Conservation (phyloP, 2,888 invertebrate genomes). For the Parthenolecanium corni region DNA sequence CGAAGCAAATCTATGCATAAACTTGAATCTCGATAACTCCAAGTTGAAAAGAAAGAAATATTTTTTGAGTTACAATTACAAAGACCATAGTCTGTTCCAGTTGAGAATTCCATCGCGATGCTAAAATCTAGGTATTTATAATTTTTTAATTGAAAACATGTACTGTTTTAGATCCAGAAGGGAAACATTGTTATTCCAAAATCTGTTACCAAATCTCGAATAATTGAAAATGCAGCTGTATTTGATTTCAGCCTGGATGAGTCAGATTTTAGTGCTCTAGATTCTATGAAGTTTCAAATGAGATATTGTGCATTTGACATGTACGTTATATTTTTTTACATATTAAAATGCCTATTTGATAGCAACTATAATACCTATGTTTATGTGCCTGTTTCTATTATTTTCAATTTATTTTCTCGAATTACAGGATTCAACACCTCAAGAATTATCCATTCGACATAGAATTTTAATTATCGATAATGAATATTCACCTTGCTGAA, state of each 20-base stretch:
- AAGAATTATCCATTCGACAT: background rate
- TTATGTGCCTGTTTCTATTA: background rate
- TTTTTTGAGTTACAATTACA: too few relatives aligned
- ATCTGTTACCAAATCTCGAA: constrained; percentile 33
- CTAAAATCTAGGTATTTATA: too few relatives aligned
- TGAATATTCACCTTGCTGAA: too few relatives aligned
- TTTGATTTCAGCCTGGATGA: background rate
- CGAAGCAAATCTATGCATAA: too few relatives aligned
- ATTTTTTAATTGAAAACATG: too few relatives aligned
- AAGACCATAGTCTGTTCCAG: too few relatives aligned
- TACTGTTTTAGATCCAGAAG: constrained; percentile 32
- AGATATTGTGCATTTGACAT: background rate
- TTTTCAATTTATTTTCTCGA: too few relatives aligned
- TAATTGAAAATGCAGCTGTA: constrained; percentile 8
- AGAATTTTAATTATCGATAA: background rate
- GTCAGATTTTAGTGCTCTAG: background rate
- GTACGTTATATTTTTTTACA: background rate
- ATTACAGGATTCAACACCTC: background rate
- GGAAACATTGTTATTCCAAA: constrained; percentile 34
- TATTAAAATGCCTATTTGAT: background rate
- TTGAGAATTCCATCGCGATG: too few relatives aligned
- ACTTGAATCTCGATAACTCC: too few relatives aligned
- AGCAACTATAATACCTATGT: background rate
- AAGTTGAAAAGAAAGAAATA: too few relatives aligned
- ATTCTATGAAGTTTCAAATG: background rate